Base-by-base conservation (phyloP, 2,888 invertebrate genomes). In the Scotopteryx bipunctaria region DNA sequence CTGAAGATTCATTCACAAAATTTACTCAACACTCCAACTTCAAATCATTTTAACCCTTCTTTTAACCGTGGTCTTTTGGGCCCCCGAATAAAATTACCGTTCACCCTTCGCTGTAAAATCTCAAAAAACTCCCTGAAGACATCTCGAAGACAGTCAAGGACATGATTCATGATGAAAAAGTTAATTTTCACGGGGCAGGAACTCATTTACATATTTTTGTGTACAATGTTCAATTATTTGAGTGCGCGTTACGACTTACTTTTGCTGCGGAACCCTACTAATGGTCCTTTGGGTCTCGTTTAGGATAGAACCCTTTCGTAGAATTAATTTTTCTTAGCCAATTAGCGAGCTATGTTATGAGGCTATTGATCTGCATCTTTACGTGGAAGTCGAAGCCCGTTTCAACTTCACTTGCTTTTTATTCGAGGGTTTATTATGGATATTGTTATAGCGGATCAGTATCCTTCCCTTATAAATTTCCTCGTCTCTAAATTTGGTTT, bases 111-210 rank as follows among this genome's bases (percentile, higher is more conserved):
- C 64, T 69, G 76, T 86, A 86, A 87, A 88, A 89, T 86, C 87
- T 85, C 78, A 63, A 86, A 88, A 87, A 87, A 83, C 85, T 84
- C 89, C 87, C 88, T 50, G 68, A 83, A 85, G 88, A 85, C 85
- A 63, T 61, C 61, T 64, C 69, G 72, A 86, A 87, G 87, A 87
- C 83, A 73, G 73, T 83, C 71, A 77, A 85, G 75, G 86, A 87
- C 86, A 87, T 90, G 86, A 88, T 87, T 89, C 90, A 90, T 89
- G 77, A 89, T 89, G 90, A 88, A 90, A 89, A 90, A 90, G 88
- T 90, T 87, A 86, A 89, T 89, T 90, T 88, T 84, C 84, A 75
- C 80, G 70, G 73, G 69, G 78, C 69, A 65, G 71, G 75, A 77
- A 66, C 77, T 78, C 79, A 88, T 90, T 89, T 90, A 81, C 90